A percentile compares a stretch with the other conserved stretches of the same genome.
Evolutionary conservation across 2,797 vertebrate species (phyloP).

Genomic region (Jordanella pulchra): DNA sequence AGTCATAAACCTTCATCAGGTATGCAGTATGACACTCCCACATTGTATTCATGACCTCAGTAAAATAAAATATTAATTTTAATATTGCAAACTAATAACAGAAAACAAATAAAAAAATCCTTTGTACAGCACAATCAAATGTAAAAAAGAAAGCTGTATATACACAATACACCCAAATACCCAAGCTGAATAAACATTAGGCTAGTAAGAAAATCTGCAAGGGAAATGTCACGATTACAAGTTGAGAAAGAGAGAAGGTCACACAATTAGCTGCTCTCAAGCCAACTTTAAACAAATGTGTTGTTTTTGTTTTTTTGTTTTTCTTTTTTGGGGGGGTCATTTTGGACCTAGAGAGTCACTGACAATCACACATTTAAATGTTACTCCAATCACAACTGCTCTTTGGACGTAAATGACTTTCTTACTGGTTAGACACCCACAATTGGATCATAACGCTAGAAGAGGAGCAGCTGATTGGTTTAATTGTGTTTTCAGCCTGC

Average conservation of each 20-base stretch:
- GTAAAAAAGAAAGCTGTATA: not conserved
- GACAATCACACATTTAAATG: too few species aligned
- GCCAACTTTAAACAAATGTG: too few species aligned
- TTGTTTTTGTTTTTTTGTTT: too few species aligned
- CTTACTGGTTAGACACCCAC: too few species aligned
- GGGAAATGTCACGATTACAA: not conserved
- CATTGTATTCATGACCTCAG: not conserved
- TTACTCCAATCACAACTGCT: too few species aligned
- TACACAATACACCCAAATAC: not conserved
- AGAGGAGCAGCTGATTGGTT: too few species aligned
- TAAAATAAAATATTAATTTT: constrained; percentile 12
- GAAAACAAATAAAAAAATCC: not conserved
- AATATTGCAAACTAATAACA: not conserved
- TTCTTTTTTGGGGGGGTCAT: too few species aligned
- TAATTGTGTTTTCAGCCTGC: too few species aligned
- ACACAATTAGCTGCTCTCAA: not conserved
- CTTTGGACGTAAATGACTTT: too few species aligned
- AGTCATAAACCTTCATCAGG: not conserved
- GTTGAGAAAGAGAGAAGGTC: not conserved
- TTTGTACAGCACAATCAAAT: not conserved
- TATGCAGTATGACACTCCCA: not conserved
- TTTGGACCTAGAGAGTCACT: too few species aligned
- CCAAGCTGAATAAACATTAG: not conserved
- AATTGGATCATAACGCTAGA: too few species aligned
- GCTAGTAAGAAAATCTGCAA: not conserved